Evolutionary conservation across 1,140 invertebrate species (phyloP).

Genomic region (Drosophila pectinifera): DNA sequence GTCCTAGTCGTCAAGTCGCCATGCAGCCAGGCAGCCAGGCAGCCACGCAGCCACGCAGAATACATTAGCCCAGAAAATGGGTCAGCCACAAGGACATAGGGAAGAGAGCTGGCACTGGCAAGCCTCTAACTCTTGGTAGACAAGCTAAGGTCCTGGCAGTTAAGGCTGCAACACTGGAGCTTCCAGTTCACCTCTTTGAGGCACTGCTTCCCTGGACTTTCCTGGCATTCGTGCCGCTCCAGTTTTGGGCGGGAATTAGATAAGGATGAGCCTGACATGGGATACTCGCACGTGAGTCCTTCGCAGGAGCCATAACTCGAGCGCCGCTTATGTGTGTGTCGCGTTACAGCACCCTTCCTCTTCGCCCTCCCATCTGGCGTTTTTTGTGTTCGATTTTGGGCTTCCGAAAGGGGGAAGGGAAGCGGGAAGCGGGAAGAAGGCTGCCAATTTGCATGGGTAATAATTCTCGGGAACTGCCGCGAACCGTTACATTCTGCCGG

Average conservation of each 20-base stretch:
- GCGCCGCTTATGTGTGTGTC: constrained; percentile 67
- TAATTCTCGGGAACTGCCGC: constrained; percentile 69
- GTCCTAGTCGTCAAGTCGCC: background rate
- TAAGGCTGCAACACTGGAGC: too few relatives aligned
- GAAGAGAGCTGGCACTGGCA: too few relatives aligned
- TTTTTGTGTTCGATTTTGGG: constrained; percentile 1
- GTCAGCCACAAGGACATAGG: too few relatives aligned
- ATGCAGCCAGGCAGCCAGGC: too few relatives aligned
- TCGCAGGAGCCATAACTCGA: constrained; percentile 54
- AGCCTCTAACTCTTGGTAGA: too few relatives aligned
- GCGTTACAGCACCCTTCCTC: constrained; percentile 56
- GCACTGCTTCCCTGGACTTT: too few relatives aligned
- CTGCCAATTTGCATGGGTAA: constrained; percentile 83
- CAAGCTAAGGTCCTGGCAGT: too few relatives aligned
- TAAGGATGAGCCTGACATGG: constrained; percentile 57
- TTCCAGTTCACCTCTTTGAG: too few relatives aligned
- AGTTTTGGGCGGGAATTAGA: constrained; percentile 46
- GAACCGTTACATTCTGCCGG: constrained; percentile 57
- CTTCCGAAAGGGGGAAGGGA: background rate
- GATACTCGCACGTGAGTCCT: constrained; percentile 42
- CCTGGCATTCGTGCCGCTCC: constrained; percentile 11
- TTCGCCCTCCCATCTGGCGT: constrained; percentile 16
- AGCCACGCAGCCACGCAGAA: constrained; percentile 21
- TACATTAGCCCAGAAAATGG: too few relatives aligned
- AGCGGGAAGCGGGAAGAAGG: constrained; percentile 21